Conservation (phyloP, 1,140 invertebrate species). For the Macrobrachium rosenbergii region DNA sequence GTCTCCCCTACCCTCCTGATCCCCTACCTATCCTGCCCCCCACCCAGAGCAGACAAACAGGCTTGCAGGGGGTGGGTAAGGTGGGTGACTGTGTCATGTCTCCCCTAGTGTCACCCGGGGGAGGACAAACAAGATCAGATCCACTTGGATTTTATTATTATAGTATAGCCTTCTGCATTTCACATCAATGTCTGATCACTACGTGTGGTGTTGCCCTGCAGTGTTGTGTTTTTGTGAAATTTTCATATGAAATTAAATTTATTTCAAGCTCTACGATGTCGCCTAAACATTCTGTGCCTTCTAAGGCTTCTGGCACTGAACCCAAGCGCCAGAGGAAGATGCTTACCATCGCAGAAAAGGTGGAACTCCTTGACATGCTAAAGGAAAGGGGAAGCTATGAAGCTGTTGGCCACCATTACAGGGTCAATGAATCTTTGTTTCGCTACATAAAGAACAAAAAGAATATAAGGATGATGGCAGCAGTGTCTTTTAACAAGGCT, state of each 20-base stretch:
- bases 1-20: too few species aligned
- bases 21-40: too few species aligned
- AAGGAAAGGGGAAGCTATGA: constrained; percentile 44
- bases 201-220: too few species aligned
- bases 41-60: too few species aligned
- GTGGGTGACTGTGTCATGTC: too few species aligned
- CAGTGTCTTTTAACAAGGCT: constrained; percentile 26
- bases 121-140: too few species aligned
- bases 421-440: constrained; percentile 40
- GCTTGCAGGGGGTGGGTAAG: too few species aligned
- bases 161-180: too few species aligned
- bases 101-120: too few species aligned
- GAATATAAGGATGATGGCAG: constrained; percentile 3
- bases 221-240: neutral
- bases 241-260: neutral
- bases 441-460: constrained; percentile 7
- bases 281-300: constrained; percentile 26
- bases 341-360: constrained; percentile 52
- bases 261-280: neutral
- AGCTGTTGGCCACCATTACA: constrained; percentile 42
- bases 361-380: constrained; percentile 61
- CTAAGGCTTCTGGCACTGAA: constrained; percentile 11
- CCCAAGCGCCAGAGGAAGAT: constrained; percentile 45
- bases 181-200: too few species aligned
- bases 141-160: too few species aligned